Evolutionary conservation across 92 coral and sea anemone species (phyloP), one percentile per base, ranked within the genome.

Genomic region (Umimayanthus chanpuru): DNA sequence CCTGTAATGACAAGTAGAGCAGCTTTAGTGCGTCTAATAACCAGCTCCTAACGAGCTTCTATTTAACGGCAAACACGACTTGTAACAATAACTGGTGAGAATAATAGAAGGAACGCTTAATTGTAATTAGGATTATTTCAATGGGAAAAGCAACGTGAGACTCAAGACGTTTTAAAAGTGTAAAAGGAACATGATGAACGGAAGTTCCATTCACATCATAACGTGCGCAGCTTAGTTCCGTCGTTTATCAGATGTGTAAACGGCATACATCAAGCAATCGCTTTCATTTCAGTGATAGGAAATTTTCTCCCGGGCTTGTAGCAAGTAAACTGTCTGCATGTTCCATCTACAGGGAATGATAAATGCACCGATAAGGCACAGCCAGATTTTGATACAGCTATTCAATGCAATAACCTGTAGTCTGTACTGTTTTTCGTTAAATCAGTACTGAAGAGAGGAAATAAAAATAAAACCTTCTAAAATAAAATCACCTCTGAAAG

Each of bases 41-140:
- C 53, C 28, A 32, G 29, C 28, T 30, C 40, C 81, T 77, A 86
- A 77, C 82, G 89, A 77, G 82, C 73, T 40, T 50, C 78, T 83
- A 83, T 83, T 83, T 83, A 83, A 83, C 87, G 26, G 87, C 79
- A 92, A 88, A 88, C 89, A 92, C 92, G 92, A 85, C 98, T 92
- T 91, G 89, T 81, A 91, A 93, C 94, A 95, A 95, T 91, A 93
- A 95, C 96, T 88, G 88, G 89, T 79, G 92, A 91, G 91, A 95
- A 95, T 93, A 95, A 95, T 91, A 92, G 96, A 89, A 86, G 93
- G 92, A 91, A 91, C 96, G 98, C 94, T 93, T 93, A 92, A 93
- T 95, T 93, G 96, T 95, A 90, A 87, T 85, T 90, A 80, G 89
- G 92, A 92, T 95, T 90, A 93, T 95, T 93, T 91, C 98, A 95